Base-by-base conservation (phyloP, 2,888 invertebrate genomes). In the Tineola bisselliella region DNA sequence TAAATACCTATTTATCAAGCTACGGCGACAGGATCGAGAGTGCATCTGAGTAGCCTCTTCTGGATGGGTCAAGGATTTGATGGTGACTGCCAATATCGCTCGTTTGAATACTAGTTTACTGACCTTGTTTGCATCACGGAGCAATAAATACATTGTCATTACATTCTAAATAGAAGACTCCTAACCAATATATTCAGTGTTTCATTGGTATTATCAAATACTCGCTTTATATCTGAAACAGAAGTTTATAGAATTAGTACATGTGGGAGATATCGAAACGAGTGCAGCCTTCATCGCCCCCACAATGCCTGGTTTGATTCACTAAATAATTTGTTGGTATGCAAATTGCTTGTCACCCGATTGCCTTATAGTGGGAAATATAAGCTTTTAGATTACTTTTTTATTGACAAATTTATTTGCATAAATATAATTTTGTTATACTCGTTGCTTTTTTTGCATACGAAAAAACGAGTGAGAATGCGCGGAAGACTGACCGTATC, bases 11-110 rank as follows among this genome's bases (percentile, higher is more conserved):
- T 80, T 79, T 81, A 79, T 79, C 74, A 79, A 78, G 68, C 73
- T 77, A 19, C 77, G 77, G 84, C 75, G 84, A 84, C 84, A 84
- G 84, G 81, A 83, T 77, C 70, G 65, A 69, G 74, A 58, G 72
- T 77, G 76, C 80, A 81, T 81, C 77, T 76, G 77, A 83, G 83
- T 83, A 84, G 83, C 81, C 82, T 84, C 84, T 84, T 80, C 86
- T 81, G 83, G 86, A 86, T 86, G 84, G 86, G 86, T 87, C 86
- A 86, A 87, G 86, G 86, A 84, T 86, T 71, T 72, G 67, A 69
- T 73, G 79, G 83, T 77, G 82, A 84, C 79, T 80, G 84, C 77
- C 78, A 54, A 54, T 54, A 48, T 48, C 48, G 48, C 17, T 25
- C 54, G 25, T 18, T 54, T 18, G 25, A 54, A 25, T 54, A 12